These are phyloP conservation scores for Leuctra nigra DNA, from an alignment of 2,888 invertebrate species.

Conservation along the genomic window DNA sequence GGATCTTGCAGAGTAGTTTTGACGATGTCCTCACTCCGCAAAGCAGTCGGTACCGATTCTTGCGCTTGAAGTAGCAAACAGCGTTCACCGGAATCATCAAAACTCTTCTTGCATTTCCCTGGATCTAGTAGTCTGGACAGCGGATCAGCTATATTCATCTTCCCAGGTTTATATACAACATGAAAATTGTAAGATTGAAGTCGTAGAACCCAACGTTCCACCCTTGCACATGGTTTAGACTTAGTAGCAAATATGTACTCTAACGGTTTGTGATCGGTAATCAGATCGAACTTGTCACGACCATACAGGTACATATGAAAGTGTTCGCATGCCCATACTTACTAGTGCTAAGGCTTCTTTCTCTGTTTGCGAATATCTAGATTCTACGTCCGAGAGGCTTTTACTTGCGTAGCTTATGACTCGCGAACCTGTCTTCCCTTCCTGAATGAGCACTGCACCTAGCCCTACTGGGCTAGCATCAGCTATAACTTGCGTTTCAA, in stretches of 20 bases:
- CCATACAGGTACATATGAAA: conserved; percentile 40
- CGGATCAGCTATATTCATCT: conserved; percentile 34
- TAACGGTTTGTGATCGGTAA: conserved; percentile 38
- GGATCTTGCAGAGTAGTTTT: not conserved
- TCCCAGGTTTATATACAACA: conserved; percentile 27
- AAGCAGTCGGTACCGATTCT: not conserved
- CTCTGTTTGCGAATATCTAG: conserved; percentile 37
- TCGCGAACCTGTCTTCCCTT: conserved; percentile 29
- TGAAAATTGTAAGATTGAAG: conserved; percentile 31
- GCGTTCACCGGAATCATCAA: not conserved
- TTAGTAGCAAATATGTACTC: conserved; percentile 34
- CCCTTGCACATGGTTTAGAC: conserved; percentile 30
- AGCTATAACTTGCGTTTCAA: conserved; percentile 31
- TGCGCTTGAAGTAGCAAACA: not conserved
- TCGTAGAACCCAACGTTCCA: conserved; percentile 30
- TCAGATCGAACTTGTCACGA: conserved; percentile 36
- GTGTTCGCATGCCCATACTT: conserved; percentile 38
- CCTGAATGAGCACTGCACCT: conserved; percentile 36
- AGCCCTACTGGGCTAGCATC: conserved; percentile 38
- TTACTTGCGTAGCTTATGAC: conserved; percentile 39
- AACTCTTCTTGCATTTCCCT: too few species aligned
- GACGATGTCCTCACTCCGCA: not conserved
- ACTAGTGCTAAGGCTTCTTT: conserved; percentile 37
- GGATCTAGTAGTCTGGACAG: too few species aligned
- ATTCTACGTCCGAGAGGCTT: conserved; percentile 37